Evolutionary conservation across 2,113 vertebrate species (phyloP).

Genomic region (Tetrao urogallus): DNA sequence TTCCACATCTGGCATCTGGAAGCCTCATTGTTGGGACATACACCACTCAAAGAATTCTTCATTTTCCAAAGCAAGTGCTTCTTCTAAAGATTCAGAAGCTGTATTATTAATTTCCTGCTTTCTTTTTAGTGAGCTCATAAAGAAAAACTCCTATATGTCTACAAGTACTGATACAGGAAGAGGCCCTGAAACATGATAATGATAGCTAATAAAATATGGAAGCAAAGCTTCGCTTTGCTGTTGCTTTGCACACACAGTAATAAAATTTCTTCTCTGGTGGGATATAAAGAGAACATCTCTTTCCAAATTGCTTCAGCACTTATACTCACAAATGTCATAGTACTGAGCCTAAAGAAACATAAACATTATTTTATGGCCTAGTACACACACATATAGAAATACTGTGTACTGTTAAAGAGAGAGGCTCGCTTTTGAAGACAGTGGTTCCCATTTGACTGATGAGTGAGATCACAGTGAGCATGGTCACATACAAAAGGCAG

Average conservation of each 20-base stretch:
- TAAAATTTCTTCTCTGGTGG: slow-evolving; percentile 52
- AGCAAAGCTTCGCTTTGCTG: slow-evolving; percentile 46
- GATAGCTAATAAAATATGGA: slow-evolving; percentile 53
- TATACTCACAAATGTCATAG: slow-evolving; percentile 33
- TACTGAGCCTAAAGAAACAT: slow-evolving; percentile 48
- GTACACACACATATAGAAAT: slow-evolving; percentile 28
- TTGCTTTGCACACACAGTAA: slow-evolving; percentile 49
- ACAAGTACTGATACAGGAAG: slow-evolving; percentile 2
- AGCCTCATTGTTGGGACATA: background rate
- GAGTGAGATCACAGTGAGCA: slow-evolving; percentile 25
- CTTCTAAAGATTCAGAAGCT: slow-evolving; percentile 25
- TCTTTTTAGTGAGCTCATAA: slow-evolving; percentile 8
- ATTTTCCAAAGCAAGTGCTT: slow-evolving; percentile 14
- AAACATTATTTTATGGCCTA: slow-evolving; percentile 46
- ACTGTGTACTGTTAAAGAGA: background rate
- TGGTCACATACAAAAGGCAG: slow-evolving; percentile 20
- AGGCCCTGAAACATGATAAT: slow-evolving; percentile 11
- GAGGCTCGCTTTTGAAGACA: background rate
- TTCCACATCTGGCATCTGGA: background rate
- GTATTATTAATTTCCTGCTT: slow-evolving; percentile 2
- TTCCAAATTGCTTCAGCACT: slow-evolving; percentile 54
- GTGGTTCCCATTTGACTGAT: slow-evolving; percentile 20
- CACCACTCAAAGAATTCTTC: background rate
- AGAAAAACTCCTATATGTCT: background rate
- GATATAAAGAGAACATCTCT: slow-evolving; percentile 54